phyloP scores from a whole-genome alignment of 2,113 vertebrate genomes.

The Charina bottae region DNA sequence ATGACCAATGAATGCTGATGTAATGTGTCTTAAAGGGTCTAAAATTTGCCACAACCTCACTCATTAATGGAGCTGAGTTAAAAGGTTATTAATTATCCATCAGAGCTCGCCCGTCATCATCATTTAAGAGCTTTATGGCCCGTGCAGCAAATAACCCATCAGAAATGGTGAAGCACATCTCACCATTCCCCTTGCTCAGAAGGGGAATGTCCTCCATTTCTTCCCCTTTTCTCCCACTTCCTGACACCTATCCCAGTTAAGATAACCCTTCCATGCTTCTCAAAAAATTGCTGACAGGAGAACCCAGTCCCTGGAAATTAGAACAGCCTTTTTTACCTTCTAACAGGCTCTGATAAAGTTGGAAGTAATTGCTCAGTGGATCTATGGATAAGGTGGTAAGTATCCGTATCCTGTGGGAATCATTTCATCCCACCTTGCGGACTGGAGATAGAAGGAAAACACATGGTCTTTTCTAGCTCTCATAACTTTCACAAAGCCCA shows the following conservation, averaged over 20 bases:
- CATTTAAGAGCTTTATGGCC: conserved; percentile 40
- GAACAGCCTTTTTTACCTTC: conserved; percentile 50
- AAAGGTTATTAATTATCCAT: conserved; percentile 57
- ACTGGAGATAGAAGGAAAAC: not conserved
- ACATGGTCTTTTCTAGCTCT: not conserved
- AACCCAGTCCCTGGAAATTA: conserved; percentile 50
- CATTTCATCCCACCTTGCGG: not conserved
- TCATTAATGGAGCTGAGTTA: conserved; percentile 47
- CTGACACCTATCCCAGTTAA: not conserved
- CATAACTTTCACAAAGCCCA: not conserved
- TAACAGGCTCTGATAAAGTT: not conserved
- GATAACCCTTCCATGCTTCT: conserved; percentile 66
- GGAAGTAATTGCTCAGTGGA: not conserved
- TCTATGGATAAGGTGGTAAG: not conserved
- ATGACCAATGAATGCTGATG: rapidly evolving
- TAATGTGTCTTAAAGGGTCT: not conserved
- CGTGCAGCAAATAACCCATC: conserved; percentile 31
- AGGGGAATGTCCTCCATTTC: not conserved
- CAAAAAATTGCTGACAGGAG: conserved; percentile 57
- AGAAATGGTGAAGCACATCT: conserved; percentile 24
- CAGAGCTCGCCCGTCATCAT: conserved; percentile 25
- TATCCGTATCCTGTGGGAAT: not conserved
- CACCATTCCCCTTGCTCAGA: not conserved
- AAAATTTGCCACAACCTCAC: conserved; percentile 36
- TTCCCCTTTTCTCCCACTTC: not conserved